These are phyloP conservation scores for Itoplectis maculator DNA, from an alignment of 2,888 invertebrate species.

Conservation along the genomic window DNA sequence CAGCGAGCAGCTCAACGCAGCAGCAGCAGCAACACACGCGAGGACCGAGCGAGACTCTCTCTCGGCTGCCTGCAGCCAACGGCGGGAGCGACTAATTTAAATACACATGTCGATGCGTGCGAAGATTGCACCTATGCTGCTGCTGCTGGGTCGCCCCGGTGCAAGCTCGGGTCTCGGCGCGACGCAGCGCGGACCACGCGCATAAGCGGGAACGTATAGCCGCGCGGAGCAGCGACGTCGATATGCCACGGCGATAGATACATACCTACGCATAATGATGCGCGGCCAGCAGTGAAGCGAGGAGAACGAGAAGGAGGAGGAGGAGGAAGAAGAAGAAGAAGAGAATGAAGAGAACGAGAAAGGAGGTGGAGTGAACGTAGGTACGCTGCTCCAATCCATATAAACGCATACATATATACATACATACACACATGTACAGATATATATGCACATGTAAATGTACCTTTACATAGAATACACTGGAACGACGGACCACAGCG, in stretches of 20 bases:
- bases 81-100: constrained; percentile 83
- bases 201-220: constrained; percentile 29
- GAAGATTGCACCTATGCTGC: constrained; percentile 81
- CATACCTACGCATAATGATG: constrained; percentile 67
- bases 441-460: background rate
- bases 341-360: constrained; percentile 45
- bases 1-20: constrained; percentile 26
- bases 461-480: too few relatives aligned
- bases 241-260: constrained; percentile 66
- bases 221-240: constrained; percentile 53
- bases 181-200: constrained; percentile 16
- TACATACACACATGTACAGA: background rate
- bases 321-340: constrained; percentile 32
- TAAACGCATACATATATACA: background rate
- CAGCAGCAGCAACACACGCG: constrained; percentile 26
- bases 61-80: constrained; percentile 77
- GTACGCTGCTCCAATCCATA: constrained; percentile 6
- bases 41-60: constrained; percentile 35
- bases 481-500: constrained; percentile 24
- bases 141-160: constrained; percentile 62
- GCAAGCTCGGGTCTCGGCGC: constrained; percentile 13
- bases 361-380: constrained; percentile 45
- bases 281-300: constrained; percentile 46
- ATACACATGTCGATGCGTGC: constrained; percentile 84
- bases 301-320: constrained; percentile 12